Percentiles rank a stretch among this genome's conserved stretches.
These are phyloP conservation scores for Columbina picui DNA, from an alignment of 2,113 vertebrate species.

Conservation along the genomic window DNA sequence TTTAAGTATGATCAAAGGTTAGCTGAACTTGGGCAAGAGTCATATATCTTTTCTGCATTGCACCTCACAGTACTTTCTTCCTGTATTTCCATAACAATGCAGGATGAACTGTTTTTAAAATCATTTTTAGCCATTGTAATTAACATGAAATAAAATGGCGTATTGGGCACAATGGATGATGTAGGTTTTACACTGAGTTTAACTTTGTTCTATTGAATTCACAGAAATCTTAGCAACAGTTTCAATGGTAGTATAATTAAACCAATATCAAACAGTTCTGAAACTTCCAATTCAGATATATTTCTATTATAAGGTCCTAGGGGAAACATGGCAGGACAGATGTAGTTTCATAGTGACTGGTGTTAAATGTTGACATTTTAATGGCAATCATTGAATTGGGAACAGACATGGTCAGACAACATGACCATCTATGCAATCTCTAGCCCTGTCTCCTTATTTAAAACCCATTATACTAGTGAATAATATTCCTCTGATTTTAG, in stretches of 20 bases:
- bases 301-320: background rate
- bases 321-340: background rate
- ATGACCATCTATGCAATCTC: background rate
- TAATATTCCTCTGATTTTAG: background rate
- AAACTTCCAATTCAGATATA: background rate
- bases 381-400: background rate
- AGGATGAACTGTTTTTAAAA: background rate
- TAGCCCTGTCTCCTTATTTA: background rate
- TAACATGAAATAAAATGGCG: background rate
- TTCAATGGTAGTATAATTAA: background rate
- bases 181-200: background rate
- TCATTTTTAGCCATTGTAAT: background rate
- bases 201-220: background rate
- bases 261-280: background rate
- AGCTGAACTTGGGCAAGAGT: background rate
- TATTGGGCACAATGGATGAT: background rate
- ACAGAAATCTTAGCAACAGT: background rate
- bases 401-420: background rate
- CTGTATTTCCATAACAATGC: background rate
- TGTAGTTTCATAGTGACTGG: background rate
- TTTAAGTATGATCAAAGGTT: conserved; percentile 38
- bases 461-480: background rate
- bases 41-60: background rate
- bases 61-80: background rate
- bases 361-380: background rate